Conservation (phyloP, 2,888 invertebrate genomes). For the Eubasilissa splendida region DNA sequence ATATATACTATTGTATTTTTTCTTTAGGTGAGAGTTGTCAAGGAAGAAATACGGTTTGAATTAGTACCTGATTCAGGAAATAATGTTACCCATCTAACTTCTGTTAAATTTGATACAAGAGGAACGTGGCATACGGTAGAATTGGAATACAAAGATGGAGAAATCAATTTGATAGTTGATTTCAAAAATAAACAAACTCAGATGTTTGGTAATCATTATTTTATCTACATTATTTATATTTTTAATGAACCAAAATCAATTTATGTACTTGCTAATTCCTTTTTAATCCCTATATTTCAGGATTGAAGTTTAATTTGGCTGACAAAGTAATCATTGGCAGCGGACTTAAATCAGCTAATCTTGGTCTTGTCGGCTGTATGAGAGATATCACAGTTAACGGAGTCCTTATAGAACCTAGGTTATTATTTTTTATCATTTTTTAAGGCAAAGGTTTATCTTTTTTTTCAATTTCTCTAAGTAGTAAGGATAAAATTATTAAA, state of each 20-base stretch:
- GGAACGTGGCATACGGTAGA: slow-evolving; percentile 90
- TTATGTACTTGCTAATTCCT: too few relatives aligned
- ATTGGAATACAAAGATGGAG: slow-evolving; percentile 82
- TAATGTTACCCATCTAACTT: slow-evolving; percentile 83
- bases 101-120: slow-evolving; percentile 86
- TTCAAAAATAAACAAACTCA: slow-evolving; percentile 81
- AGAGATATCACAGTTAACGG: slow-evolving; percentile 90
- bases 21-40: slow-evolving; percentile 81
- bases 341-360: slow-evolving; percentile 80
- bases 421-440: slow-evolving; percentile 36
- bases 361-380: slow-evolving; percentile 93
- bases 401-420: slow-evolving; percentile 82
- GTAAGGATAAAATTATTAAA: too few relatives aligned
- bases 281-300: slow-evolving; percentile 60
- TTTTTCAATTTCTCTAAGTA: too few relatives aligned
- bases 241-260: too few relatives aligned
- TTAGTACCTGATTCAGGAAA: slow-evolving; percentile 82
- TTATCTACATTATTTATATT: neutral
- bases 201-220: slow-evolving; percentile 70
- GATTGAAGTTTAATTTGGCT: slow-evolving; percentile 78
- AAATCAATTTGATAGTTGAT: slow-evolving; percentile 84
- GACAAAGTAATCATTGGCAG: slow-evolving; percentile 86
- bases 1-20: neutral
- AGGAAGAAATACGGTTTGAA: slow-evolving; percentile 90
- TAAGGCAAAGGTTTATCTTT: too few relatives aligned